These are phyloP conservation scores for Pantherophis guttatus DNA, from an alignment of 2,113 vertebrate species.

Conservation along the genomic window DNA sequence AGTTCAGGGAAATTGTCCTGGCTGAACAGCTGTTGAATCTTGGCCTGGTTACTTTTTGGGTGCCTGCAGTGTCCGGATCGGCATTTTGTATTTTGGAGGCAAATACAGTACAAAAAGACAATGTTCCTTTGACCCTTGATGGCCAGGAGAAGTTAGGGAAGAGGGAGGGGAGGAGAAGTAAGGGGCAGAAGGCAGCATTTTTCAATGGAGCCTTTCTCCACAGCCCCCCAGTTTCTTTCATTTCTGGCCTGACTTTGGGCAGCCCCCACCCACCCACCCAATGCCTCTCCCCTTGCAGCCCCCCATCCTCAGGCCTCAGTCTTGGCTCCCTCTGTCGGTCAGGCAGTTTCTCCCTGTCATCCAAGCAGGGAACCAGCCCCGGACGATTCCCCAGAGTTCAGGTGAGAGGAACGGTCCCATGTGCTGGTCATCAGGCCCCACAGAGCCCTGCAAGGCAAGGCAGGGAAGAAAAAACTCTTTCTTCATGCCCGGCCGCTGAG, in stretches of 20 bases:
- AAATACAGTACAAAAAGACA: background rate
- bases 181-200: background rate
- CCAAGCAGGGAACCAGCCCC: slow-evolving; percentile 29
- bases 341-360: slow-evolving; percentile 13
- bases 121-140: background rate
- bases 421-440: background rate
- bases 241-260: background rate
- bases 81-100: background rate
- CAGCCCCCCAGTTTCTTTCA: too few species aligned
- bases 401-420: background rate
- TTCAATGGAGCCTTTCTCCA: background rate
- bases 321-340: slow-evolving; percentile 45
- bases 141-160: background rate
- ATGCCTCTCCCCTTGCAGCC: background rate
- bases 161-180: background rate
- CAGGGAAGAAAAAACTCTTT: background rate
- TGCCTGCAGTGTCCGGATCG: too few species aligned
- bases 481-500: background rate
- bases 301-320: slow-evolving; percentile 33
- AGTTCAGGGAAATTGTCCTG: background rate
- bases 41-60: background rate
- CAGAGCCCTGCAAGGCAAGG: background rate
- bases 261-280: background rate
- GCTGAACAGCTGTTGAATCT: background rate
- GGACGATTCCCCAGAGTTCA: background rate